These are phyloP conservation scores for Macroramphosus scolopax DNA, from an alignment of 2,797 vertebrate genomes.

Conservation along the genomic window DNA sequence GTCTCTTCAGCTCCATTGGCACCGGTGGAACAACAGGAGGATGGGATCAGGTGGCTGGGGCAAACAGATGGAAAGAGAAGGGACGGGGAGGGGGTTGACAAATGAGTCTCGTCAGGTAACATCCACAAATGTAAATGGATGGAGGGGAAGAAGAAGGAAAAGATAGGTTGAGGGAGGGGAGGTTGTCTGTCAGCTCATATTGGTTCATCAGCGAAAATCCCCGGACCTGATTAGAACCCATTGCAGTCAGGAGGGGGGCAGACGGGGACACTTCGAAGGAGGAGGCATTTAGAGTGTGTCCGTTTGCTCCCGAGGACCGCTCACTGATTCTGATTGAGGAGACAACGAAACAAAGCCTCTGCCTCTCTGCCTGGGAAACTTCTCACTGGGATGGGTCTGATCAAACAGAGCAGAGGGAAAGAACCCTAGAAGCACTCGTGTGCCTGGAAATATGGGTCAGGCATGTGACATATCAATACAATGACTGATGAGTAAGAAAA, in stretches of 20 bases:
- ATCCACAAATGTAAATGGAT: slow-evolving; percentile 61
- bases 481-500: slow-evolving; percentile 21
- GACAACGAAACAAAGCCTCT: slow-evolving; percentile 33
- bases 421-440: slow-evolving; percentile 22
- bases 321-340: slow-evolving; percentile 43
- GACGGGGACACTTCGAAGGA: slow-evolving; percentile 24
- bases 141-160: slow-evolving; percentile 31
- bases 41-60: slow-evolving; percentile 68
- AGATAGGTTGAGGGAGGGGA: slow-evolving; percentile 21
- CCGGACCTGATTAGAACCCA: slow-evolving; percentile 50
- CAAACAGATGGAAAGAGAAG: slow-evolving; percentile 39
- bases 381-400: slow-evolving; percentile 20
- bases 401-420: slow-evolving; percentile 32
- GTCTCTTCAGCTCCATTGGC: slow-evolving; percentile 41
- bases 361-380: slow-evolving; percentile 21
- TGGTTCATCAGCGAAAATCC: slow-evolving; percentile 57
- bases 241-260: slow-evolving; percentile 26
- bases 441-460: slow-evolving; percentile 44
- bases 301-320: slow-evolving; percentile 25
- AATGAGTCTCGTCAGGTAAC: slow-evolving; percentile 74
- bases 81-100: slow-evolving; percentile 57
- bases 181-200: slow-evolving; percentile 18
- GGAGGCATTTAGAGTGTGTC: slow-evolving; percentile 25
- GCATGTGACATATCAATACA: slow-evolving; percentile 44
- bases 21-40: slow-evolving; percentile 45